phyloP scores from a whole-genome alignment of 2,797 vertebrate species.

The Dryobates pubescens region DNA sequence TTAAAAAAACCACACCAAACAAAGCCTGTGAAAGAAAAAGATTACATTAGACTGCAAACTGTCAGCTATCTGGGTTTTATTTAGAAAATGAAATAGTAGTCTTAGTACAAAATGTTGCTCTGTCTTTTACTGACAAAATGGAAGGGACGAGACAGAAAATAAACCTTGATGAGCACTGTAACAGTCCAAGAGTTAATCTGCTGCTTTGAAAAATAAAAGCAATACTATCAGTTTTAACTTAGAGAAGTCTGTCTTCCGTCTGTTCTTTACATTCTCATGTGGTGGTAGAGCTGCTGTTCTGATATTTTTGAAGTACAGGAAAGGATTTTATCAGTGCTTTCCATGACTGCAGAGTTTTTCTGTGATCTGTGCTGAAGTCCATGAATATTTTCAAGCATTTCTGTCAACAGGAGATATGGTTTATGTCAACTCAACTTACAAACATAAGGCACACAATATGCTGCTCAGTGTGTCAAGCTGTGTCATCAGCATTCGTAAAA shows the following conservation, averaged over 20 bases:
- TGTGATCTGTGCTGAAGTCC: slow-evolving; percentile 51
- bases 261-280: slow-evolving; percentile 11
- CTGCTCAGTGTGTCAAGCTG: slow-evolving; percentile 44
- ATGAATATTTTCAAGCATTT: slow-evolving; percentile 60
- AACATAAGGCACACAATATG: slow-evolving; percentile 65
- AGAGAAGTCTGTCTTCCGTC: neutral
- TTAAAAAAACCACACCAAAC: neutral
- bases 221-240: neutral
- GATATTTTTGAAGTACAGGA: slow-evolving; percentile 56
- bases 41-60: neutral
- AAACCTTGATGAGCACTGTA: neutral
- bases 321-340: slow-evolving; percentile 69
- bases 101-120: neutral
- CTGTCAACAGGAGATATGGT: slow-evolving; percentile 56
- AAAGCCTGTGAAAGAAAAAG: neutral
- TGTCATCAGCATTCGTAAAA: slow-evolving; percentile 23
- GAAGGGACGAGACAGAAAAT: neutral
- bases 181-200: neutral
- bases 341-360: slow-evolving; percentile 47
- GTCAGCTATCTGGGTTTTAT: neutral
- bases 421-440: slow-evolving; percentile 66
- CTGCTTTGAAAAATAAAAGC: neutral
- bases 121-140: neutral
- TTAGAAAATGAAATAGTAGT: neutral
- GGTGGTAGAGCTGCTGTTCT: neutral